Evolutionary conservation across 1,140 invertebrate species (phyloP), one percentile per base, ranked within the genome.

Genomic region (Xylocopa sonorina): DNA sequence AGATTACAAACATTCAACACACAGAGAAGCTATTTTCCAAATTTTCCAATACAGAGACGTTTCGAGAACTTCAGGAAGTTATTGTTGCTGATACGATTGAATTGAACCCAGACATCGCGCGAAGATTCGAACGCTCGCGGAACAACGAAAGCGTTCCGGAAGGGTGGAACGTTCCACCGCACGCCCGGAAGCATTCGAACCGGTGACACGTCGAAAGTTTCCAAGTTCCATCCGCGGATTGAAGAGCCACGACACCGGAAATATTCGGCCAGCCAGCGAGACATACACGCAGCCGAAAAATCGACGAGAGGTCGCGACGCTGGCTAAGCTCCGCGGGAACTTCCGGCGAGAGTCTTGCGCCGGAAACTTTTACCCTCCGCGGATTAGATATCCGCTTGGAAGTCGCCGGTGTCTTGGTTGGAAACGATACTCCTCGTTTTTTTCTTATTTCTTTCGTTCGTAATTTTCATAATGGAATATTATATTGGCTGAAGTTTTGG

Each of bases 191-290:
- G 50, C 50, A 50, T 50, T 32, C 27, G 29, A 50, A 29, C 55
- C 1, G 32, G 24, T 16, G 55, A 29, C 55, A 57, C 24, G 55
- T 57, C 55, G 24, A 14, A 58, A 43, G 27, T 58, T 21, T 14
- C 16, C 57, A 58, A 72, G 24, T 72, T 72, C 58, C 27, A 41
- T 41, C 51, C 24, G 27, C 4, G 53, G 38, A 57, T 71, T 41
- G 43, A 16, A 67, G 18, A 5, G 7, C 1, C 5, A 18, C 5
- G 29, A 27, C 29, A 50, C 46, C 21, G 46, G 46, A 50, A 34
- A 67, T 67, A 67, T 50, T 24, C 46, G 46, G 10, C 21, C 4
- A 5, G 27, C n/a, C 7, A 29, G 3, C 9, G 63, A 48, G 32
- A 66, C 29, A 66, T 66, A 48, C 43, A 24, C 24, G 0, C 18